Evolutionary conservation across 2,113 vertebrate species (phyloP), one percentile per base, ranked within the genome.

Genomic region (Tupaia chinensis): DNA sequence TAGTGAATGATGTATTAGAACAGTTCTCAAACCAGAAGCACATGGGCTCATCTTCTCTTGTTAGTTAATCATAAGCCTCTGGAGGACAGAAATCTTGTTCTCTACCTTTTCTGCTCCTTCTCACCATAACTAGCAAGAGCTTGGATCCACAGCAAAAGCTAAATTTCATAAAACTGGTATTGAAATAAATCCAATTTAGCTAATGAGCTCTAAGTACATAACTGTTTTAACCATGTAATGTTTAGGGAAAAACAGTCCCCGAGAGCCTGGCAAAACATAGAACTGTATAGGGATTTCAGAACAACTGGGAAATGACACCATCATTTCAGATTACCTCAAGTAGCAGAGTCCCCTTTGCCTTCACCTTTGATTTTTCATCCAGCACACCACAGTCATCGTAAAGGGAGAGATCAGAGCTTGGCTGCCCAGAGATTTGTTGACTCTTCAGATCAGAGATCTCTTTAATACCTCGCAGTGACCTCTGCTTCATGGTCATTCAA

Each of bases 111-210:
- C 60, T 58, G 32, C 19, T 72, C 23, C 61, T 74, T 70, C 7
- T 68, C 19, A 8, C 15, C 4, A 61, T 14, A 25, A 44, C 81
- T 79, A 68, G 34, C 73, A 61, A n/a, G 82, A 79, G 61, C 32
- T 19, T 85, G 23, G 17, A 65, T 82, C 32, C 93, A 87, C 10
- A 87, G 74, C 72, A 82, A 84, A 97, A 93, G 54, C 66, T 89
- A 87, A 96, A 65, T 69, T 76, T 70, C 74, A 8, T 94, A 44
- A 91, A 87, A 83, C 70, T n/a, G 23, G 23, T 66, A 80, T 12
- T 72, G 61, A 97, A 95, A 76, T 44, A 68, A 96, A 91, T 81
- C 66, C 89, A 84, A 81, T 79, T 94, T 72, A 92, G 70, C 44
- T 84, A 73, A 92, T 68, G 66, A 96, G 70, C n/a, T 85, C 89